Percentiles rank a stretch among this genome's conserved stretches.
Evolutionary conservation across 1,140 invertebrate genomes (phyloP).

Genomic region (Penaeus indicus): DNA sequence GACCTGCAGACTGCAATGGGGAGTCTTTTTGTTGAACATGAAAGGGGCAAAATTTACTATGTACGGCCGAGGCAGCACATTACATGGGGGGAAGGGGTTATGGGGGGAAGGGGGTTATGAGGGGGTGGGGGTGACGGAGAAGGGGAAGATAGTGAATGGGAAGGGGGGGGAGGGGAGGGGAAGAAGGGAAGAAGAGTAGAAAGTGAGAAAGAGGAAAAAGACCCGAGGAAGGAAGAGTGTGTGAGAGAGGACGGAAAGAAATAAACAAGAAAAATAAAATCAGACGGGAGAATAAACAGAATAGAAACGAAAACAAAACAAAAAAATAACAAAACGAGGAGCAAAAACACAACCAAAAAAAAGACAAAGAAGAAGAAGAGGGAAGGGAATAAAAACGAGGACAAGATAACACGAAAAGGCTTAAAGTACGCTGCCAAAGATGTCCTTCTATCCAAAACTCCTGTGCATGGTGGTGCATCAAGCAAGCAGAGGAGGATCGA

Average conservation of each 20-base stretch:
- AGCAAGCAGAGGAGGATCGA: too few relatives aligned
- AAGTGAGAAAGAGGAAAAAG: not conserved
- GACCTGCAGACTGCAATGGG: slow-evolving; percentile 46
- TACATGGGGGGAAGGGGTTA: slow-evolving; percentile 14
- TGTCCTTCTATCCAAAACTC: too few relatives aligned
- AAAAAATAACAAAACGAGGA: not conserved
- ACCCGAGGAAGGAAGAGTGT: not conserved
- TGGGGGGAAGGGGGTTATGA: not conserved
- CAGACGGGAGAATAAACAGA: not conserved
- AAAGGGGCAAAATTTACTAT: slow-evolving; percentile 48
- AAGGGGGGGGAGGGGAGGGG: not conserved
- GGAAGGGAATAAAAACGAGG: too few relatives aligned
- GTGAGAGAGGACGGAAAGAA: not conserved
- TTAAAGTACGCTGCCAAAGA: too few relatives aligned
- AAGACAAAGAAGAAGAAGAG: too few relatives aligned
- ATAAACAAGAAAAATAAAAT: not conserved
- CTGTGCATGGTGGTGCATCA: too few relatives aligned
- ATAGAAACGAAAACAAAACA: not conserved
- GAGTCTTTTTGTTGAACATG: slow-evolving; percentile 52
- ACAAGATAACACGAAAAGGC: too few relatives aligned
- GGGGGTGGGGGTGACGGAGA: not conserved
- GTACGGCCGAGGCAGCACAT: slow-evolving; percentile 41
- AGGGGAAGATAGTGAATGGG: not conserved
- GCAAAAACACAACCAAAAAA: too few relatives aligned
- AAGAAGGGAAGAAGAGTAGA: not conserved